phyloP scores from a whole-genome alignment of 2,113 vertebrate species.

The Girardinichthys multiradiatus region DNA sequence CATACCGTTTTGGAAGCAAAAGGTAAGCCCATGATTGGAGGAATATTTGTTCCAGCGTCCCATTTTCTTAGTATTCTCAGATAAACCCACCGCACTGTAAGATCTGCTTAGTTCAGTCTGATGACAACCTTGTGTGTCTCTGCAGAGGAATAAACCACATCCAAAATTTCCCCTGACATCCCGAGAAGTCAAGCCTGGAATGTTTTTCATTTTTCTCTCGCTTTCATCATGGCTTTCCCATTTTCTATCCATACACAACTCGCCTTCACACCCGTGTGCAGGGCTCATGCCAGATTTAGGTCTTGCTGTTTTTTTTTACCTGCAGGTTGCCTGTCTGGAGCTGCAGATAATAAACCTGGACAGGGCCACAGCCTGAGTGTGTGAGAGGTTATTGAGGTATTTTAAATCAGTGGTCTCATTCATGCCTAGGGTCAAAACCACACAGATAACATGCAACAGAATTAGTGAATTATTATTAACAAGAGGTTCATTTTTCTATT shows the following conservation, averaged over 20 bases:
- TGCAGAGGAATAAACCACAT: constrained; percentile 13
- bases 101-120: constrained; percentile 12
- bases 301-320: constrained; percentile 46
- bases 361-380: too few relatives aligned
- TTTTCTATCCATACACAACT: constrained; percentile 22
- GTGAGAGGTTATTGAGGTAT: too few relatives aligned
- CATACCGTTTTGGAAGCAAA: constrained; percentile 6
- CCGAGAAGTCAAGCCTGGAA: not conserved
- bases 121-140: constrained; percentile 3
- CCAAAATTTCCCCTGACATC: constrained; percentile 17
- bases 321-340: constrained; percentile 45
- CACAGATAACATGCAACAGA: too few relatives aligned
- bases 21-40: not conserved
- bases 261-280: constrained; percentile 26
- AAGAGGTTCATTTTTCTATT: too few relatives aligned
- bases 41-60: constrained; percentile 4
- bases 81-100: constrained; percentile 4
- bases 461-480: too few relatives aligned
- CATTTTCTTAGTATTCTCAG: constrained; percentile 32
- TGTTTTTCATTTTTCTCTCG: constrained; percentile 23
- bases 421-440: too few relatives aligned
- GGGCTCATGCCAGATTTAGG: constrained; percentile 22
- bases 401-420: too few relatives aligned
- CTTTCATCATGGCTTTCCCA: constrained; percentile 28
- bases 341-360: constrained; percentile 7